A percentile compares a stretch with the other conserved stretches of the same genome.
phyloP scores from a whole-genome alignment of 2,888 invertebrate species.

The Limnephilus rhombicus region DNA sequence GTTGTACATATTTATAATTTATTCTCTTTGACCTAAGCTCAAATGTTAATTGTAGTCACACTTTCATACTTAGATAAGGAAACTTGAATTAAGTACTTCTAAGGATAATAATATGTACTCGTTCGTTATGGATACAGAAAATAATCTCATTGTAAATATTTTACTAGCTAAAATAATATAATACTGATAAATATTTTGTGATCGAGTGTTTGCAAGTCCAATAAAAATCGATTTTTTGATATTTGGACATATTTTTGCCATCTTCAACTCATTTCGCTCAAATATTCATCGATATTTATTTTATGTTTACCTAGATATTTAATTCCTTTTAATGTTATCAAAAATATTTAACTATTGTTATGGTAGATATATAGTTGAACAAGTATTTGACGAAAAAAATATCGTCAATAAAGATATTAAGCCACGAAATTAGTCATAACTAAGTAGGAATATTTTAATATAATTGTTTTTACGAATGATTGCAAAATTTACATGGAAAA shows the following conservation, averaged over 20 bases:
- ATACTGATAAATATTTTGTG: not conserved
- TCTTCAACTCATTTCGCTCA: not conserved
- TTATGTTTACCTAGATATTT: not conserved
- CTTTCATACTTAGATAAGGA: not conserved
- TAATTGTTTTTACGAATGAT: not conserved
- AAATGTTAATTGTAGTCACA: not conserved
- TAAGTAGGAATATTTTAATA: not conserved
- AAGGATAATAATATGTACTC: not conserved
- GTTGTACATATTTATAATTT: conserved; percentile 20
- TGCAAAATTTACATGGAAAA: not conserved
- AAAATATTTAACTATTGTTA: not conserved
- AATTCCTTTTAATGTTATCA: not conserved
- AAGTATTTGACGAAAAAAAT: not conserved
- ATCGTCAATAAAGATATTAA: not conserved
- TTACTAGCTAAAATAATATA: not conserved
- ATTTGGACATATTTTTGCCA: not conserved
- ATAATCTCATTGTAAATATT: not conserved
- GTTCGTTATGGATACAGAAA: not conserved
- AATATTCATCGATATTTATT: not conserved
- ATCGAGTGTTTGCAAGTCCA: not conserved
- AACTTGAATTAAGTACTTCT: not conserved
- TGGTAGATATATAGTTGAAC: not conserved
- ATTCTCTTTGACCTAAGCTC: not conserved
- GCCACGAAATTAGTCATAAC: not conserved
- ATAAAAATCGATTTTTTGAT: not conserved